Base-by-base conservation (phyloP, 2,113 vertebrate species). In the Coptodon bakossiorum region DNA sequence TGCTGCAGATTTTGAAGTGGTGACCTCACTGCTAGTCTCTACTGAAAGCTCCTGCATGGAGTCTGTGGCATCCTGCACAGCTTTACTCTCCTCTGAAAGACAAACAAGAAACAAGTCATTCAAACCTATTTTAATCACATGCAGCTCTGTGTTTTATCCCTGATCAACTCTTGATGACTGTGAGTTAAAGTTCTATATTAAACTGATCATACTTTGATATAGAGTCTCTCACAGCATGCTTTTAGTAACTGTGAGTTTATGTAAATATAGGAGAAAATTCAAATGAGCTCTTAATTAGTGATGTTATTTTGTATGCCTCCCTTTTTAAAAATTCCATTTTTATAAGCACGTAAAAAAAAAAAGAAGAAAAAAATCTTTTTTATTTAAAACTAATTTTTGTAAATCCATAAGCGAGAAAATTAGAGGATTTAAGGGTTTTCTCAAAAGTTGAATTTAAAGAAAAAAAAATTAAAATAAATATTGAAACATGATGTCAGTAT, bases 11-110 rank as follows among this genome's bases (percentile, higher is more conserved):
- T 84, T 19, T 27, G 83, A 88, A 19, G 93, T 76, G 10, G 38
- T 22, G 16, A 10, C 85, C 17, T 95, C 91, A 7, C 36, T 82
- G 76, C 57, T 31, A 43, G 57, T 56, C 43, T 90, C 94, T 52
- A 96, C 57, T 7, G 94, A 92, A 52, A 96, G 94, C 61, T 95
- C 86, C 91, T 95, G 91, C 91, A 96, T 81, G 82, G 94, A 90
- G 36, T 90, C 92, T 2, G 91, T 53, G 3, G 88, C 90, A 43
- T 94, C 91, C 86, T 96, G 93, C 63, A 90, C 50, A 0, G 57
- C 87, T 22, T 87, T 19, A 16, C 82, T 87, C 61, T 94, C 92
- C 83, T 93, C 91, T 95, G 89, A 73, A 90, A 78, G 16, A 78
- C 59, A 88, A n/a, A 83, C 59, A n/a, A 22, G 7, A 83, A 19